Conservation (phyloP, 1,140 invertebrate species). For the Oryzaephilus surinamensis region DNA sequence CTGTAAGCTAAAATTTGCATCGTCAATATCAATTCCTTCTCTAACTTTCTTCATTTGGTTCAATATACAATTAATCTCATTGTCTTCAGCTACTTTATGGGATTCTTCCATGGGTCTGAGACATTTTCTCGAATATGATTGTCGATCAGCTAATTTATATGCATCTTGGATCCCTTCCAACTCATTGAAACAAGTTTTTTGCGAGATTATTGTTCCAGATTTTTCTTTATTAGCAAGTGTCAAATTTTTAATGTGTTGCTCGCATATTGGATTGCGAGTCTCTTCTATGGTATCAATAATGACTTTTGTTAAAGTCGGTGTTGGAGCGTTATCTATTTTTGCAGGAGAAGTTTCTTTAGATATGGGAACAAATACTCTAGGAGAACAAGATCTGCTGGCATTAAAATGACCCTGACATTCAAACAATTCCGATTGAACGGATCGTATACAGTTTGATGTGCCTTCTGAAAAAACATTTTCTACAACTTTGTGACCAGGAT, state of each 20-base stretch:
- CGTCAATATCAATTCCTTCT: conserved; percentile 5
- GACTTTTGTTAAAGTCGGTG: conserved; percentile 3
- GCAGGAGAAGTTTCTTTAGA: conserved; percentile 6
- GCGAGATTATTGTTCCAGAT: conserved; percentile 18
- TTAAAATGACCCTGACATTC: conserved; percentile 33
- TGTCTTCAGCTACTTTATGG: conserved; percentile 1
- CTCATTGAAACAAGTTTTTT: conserved; percentile 27
- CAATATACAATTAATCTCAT: conserved; percentile 8
- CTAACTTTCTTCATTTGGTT: conserved; percentile 19
- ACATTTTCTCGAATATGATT: neutral
- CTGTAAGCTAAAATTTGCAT: too few species aligned
- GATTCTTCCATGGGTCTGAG: neutral
- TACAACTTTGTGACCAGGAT: conserved; percentile 15
- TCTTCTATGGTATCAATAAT: conserved; percentile 17
- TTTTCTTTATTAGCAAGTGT: conserved; percentile 18
- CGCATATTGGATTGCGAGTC: conserved; percentile 18
- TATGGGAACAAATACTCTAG: conserved; percentile 27
- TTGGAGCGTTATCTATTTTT: conserved; percentile 4
- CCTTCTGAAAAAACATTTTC: conserved; percentile 16
- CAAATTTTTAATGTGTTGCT: conserved; percentile 23
- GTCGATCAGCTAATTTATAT: conserved; percentile 18
- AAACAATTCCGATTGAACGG: conserved; percentile 31
- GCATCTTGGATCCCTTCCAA: conserved; percentile 26
- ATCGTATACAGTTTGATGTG: conserved; percentile 13
- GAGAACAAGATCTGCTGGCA: conserved; percentile 24